phyloP scores from a whole-genome alignment of 2,888 invertebrate genomes.

The Acronicta leporina region DNA sequence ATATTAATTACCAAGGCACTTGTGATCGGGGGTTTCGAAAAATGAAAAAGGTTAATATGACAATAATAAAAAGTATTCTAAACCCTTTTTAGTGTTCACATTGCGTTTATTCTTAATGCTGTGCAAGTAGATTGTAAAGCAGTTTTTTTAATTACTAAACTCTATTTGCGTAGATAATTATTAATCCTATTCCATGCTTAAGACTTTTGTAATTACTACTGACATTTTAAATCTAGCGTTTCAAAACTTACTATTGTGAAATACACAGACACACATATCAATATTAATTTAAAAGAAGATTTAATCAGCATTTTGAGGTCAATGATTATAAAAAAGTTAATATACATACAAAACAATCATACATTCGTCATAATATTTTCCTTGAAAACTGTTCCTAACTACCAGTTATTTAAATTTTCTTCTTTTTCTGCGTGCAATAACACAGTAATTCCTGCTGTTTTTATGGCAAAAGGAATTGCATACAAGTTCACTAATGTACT shows the following conservation, averaged over 20 bases:
- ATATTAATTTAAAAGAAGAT: constrained; percentile 10
- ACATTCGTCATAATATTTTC: constrained; percentile 42
- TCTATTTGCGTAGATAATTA: no score
- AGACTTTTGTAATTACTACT: not conserved
- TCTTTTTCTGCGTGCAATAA: constrained; percentile 12
- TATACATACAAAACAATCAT: constrained; percentile 38
- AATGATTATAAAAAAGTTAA: constrained; percentile 35
- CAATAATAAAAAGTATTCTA: not conserved
- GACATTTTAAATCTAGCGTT: not conserved
- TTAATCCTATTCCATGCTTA: no score
- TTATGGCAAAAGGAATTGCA: constrained; percentile 46
- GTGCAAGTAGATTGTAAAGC: no score
- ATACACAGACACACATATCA: constrained; percentile 1
- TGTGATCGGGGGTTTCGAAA: no score
- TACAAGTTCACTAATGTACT: constrained; percentile 27
- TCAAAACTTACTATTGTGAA: not conserved
- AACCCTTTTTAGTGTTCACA: not conserved
- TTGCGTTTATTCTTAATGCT: not conserved
- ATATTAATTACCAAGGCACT: not conserved
- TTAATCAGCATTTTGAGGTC: constrained; percentile 11
- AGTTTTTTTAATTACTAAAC: no score
- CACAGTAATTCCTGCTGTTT: constrained; percentile 42
- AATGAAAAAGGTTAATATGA: no score
- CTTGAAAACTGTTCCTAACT: constrained; percentile 40
- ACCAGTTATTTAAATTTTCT: constrained; percentile 53